Evolutionary conservation across 2,888 invertebrate species (phyloP), one percentile per base, ranked within the genome.

Genomic region (Platynereis dumerilii): DNA sequence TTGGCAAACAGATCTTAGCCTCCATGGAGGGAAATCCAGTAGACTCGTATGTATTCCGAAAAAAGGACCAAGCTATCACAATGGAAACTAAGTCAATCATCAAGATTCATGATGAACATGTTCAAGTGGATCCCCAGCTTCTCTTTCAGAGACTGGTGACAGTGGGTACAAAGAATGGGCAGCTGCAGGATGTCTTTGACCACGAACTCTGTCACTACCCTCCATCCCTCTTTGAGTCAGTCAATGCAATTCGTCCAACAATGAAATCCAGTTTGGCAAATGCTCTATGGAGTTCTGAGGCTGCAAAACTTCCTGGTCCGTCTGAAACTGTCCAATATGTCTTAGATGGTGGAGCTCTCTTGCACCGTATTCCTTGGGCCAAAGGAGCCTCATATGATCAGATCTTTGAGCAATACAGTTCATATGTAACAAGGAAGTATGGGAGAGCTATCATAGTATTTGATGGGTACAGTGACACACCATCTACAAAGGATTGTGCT

Each of bases 81-180:
- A 56, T 67, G 12, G 56, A 17, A 10, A 24, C 57, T 17, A 67
- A 65, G 42, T 54, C 45, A 1, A 26, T 28, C 1, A 27, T 67
- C 1, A 63, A 68, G 34, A 48, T 66, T 20, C 58, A 62, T n/a
- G 61, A 54, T 12, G 71, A 72, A 12, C 26, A 28, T 26, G 52
- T 73, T 17, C 22, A 67, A 15, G 60, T 74, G 5, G 74, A 75
- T 56, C 68, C 72, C n/a, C 70, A 73, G 39, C 65, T 72, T 0
- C 44, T 75, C 7, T 74, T 75, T 54, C 74, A 75, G 56, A 24
- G 73, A 24, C 60, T 74, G 15, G 34, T 66, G 10, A 62, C 67
- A 20, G 72, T 60, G 27, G 62, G 67, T 17, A 45, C 63, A 27
- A 27, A 17, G 10, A 27, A 45, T 54, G n/a, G n/a, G n/a, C 63